Percentiles rank a stretch among this genome's conserved stretches.
phyloP scores from a whole-genome alignment of 2,113 vertebrate genomes.

The Boulengeromyrus knoepffleri region DNA sequence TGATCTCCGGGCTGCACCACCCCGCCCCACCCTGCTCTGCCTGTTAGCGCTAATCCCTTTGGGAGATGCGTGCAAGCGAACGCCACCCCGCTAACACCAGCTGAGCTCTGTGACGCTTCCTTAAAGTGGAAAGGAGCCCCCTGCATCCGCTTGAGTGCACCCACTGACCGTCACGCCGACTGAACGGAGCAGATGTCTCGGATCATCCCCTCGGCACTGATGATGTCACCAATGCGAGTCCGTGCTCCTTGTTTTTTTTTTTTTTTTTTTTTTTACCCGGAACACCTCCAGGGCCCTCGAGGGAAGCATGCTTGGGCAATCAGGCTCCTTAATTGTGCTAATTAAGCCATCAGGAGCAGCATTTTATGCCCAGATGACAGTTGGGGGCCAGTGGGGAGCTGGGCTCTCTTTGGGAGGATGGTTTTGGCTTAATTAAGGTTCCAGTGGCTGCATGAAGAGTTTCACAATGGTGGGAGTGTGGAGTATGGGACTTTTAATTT shows the following conservation, averaged over 20 bases:
- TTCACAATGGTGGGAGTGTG: background rate
- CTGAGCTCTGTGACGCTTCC: background rate
- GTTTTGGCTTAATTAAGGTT: background rate
- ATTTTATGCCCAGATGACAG: constrained; percentile 15
- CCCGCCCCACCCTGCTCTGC: background rate
- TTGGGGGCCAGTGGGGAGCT: background rate
- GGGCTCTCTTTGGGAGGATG: background rate
- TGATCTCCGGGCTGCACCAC: background rate
- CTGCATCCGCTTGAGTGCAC: background rate
- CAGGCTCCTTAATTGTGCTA: constrained; percentile 19
- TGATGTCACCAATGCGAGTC: background rate
- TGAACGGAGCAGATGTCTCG: background rate
- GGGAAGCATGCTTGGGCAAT: constrained; percentile 8
- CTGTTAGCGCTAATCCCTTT: background rate
- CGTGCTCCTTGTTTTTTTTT: background rate
- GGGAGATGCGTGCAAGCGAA: background rate
- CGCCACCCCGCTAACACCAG: background rate
- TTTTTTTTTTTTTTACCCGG: background rate
- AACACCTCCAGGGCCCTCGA: background rate
- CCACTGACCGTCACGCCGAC: background rate
- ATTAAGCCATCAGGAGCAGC: constrained; percentile 15
- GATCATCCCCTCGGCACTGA: background rate
- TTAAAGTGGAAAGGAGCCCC: background rate
- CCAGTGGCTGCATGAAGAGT: background rate
- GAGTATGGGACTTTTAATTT: background rate